Conservation (phyloP, 2,888 invertebrate species). For the Diplolepis rosae region DNA sequence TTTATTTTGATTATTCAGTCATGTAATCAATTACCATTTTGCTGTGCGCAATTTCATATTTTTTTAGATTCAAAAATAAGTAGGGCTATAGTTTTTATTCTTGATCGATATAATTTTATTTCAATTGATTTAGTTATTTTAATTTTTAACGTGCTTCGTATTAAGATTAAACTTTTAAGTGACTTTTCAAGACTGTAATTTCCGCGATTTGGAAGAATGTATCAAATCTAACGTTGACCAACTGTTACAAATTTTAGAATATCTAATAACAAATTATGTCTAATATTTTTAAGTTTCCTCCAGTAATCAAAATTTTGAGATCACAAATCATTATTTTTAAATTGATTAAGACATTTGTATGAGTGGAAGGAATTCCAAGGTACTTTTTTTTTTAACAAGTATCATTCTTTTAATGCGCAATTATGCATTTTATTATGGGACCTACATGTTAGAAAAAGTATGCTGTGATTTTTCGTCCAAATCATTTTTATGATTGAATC, state of each 20-base stretch:
- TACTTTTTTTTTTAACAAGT: no score
- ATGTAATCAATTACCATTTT: neutral
- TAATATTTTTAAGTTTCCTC: neutral
- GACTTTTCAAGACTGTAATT: conserved; percentile 25
- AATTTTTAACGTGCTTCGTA: neutral
- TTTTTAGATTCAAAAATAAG: neutral
- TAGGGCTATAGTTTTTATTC: no score
- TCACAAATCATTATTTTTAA: neutral
- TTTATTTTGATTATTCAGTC: neutral
- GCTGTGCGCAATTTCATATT: neutral
- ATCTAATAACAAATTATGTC: conserved; percentile 4
- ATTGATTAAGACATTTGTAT: no score
- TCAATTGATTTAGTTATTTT: neutral
- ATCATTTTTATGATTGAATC: neutral
- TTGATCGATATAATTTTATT: neutral
- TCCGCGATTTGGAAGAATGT: conserved; percentile 1
- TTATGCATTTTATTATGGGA: conserved; percentile 4
- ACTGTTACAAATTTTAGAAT: conserved; percentile 17
- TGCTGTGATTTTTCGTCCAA: conserved; percentile 2
- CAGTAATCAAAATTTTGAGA: neutral
- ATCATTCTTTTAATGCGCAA: conserved; percentile 8
- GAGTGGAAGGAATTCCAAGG: neutral
- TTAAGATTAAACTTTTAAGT: conserved; percentile 17
- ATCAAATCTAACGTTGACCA: conserved; percentile 16
- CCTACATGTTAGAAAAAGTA: conserved; percentile 1